Base-by-base conservation (phyloP, 2,797 vertebrate species). In the Oceanodroma leucorhoa region DNA sequence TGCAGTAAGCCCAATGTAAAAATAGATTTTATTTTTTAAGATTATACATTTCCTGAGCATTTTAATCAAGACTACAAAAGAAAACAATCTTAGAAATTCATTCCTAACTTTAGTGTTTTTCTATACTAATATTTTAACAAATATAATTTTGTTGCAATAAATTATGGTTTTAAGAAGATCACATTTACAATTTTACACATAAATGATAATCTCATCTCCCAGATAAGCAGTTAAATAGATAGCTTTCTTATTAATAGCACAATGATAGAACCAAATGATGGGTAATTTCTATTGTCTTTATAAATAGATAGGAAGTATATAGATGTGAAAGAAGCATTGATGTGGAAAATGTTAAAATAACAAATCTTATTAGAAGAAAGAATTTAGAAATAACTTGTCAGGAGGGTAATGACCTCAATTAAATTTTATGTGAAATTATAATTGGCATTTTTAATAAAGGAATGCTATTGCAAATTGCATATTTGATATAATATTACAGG, bases 361-460 rank as follows among this genome's bases (percentile, higher is more conserved):
- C 95, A 97, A 95, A 97, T 97, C 93, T 97, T 97, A 93, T 91
- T 97, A 95, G 84, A 94, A 92, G 92, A 97, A 94, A 96, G 62
- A 96, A 97, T 96, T 97, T 97, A 94, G 80, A 97, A 98, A 96
- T 95, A 98, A 97, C 91, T 96, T 97, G 85, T 97, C 96, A 97
- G 71, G 46, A 97, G 96, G 97, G 94, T 97, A 97, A 96, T 97
- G 97, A 97, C 98, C 98, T 98, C 97, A 98, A 98, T 98, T 98
- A 98, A 97, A 96, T 97, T 97, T 98, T 96, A 97, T 97, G 97
- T 97, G 97, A 97, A 98, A 97, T 97, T 94, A 92, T 98, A 98
- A 98, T 97, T 98, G 97, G 95, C 78, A 15, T 95, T 97, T 98
- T 97, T 98, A 98, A 98, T 97, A 97, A 98, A 97, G 82, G 81